These are phyloP conservation scores for Spea bombifrons DNA, from an alignment of 2,113 vertebrate species.

Conservation along the genomic window DNA sequence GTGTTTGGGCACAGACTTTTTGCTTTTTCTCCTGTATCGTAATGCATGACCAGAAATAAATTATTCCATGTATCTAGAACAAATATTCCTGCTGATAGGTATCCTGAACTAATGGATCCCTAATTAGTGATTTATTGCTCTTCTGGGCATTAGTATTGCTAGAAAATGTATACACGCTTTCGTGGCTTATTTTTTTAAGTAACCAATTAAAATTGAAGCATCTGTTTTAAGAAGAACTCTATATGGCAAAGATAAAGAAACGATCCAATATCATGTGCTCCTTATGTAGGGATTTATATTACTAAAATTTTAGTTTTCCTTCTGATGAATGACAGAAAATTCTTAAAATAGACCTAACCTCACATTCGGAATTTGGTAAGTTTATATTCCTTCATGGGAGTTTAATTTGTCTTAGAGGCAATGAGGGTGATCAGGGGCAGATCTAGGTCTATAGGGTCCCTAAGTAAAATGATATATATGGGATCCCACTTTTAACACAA, in stretches of 20 bases:
- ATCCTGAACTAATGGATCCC: background rate
- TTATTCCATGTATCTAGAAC: background rate
- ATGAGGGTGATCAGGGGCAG: too few species aligned
- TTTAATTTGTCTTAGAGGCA: too few species aligned
- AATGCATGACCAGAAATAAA: background rate
- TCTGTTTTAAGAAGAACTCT: constrained; percentile 3
- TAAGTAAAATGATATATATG: too few species aligned
- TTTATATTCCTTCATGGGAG: too few species aligned
- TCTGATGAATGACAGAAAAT: too few species aligned
- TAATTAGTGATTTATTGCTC: background rate
- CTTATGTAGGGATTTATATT: too few species aligned
- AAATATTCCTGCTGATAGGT: background rate
- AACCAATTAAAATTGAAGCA: background rate
- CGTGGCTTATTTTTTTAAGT: background rate
- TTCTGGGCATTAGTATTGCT: background rate
- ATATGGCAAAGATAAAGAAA: background rate
- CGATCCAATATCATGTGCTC: background rate
- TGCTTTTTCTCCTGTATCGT: background rate
- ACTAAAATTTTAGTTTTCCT: too few species aligned
- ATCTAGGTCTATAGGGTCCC: too few species aligned
- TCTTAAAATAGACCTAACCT: too few species aligned
- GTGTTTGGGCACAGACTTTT: background rate
- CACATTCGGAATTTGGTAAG: too few species aligned
- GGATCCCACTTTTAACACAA: too few species aligned
- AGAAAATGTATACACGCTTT: background rate